A percentile compares a stretch with the other conserved stretches of the same genome.
These are phyloP conservation scores for Nesidiocoris tenuis DNA, from an alignment of 2,888 invertebrate species.

Conservation along the genomic window DNA sequence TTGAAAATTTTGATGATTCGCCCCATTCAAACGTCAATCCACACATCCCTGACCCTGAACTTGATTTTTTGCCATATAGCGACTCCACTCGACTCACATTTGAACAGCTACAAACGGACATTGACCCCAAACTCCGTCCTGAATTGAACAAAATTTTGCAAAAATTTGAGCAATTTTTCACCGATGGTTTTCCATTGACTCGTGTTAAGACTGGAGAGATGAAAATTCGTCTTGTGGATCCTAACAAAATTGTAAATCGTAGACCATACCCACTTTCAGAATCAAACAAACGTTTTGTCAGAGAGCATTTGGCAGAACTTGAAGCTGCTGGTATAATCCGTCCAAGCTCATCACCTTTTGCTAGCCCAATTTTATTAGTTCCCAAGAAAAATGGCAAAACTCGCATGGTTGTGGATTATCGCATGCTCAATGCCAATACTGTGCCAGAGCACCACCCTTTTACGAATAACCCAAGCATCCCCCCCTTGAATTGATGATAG, in stretches of 20 bases:
- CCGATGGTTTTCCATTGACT: background rate
- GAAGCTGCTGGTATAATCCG: constrained; percentile 3
- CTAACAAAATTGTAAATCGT: constrained; percentile 9
- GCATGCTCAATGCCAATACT: background rate
- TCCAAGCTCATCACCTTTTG: constrained; percentile 17
- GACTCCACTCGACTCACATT: background rate
- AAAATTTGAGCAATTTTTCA: constrained; percentile 6
- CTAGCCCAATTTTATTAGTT: constrained; percentile 11
- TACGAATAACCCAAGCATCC: too few relatives aligned
- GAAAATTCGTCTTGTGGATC: background rate
- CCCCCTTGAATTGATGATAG: constrained; percentile 12
- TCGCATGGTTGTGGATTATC: background rate
- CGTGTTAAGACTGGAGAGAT: background rate
- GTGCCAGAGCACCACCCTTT: constrained; percentile 5
- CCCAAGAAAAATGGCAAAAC: constrained; percentile 14
- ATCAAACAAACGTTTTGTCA: constrained; percentile 4
- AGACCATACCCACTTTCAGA: constrained; percentile 16
- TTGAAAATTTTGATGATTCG: too few relatives aligned
- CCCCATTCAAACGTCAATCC: too few relatives aligned
- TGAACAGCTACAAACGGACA: constrained; percentile 12
- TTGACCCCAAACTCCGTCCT: background rate
- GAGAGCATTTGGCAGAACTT: constrained; percentile 11
- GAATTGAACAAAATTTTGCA: background rate
- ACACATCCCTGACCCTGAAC: too few relatives aligned
- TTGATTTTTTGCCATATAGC: background rate